Conservation (phyloP, 64 coral and sea anemone genomes). For the Hydrozoanthus tunicans region DNA sequence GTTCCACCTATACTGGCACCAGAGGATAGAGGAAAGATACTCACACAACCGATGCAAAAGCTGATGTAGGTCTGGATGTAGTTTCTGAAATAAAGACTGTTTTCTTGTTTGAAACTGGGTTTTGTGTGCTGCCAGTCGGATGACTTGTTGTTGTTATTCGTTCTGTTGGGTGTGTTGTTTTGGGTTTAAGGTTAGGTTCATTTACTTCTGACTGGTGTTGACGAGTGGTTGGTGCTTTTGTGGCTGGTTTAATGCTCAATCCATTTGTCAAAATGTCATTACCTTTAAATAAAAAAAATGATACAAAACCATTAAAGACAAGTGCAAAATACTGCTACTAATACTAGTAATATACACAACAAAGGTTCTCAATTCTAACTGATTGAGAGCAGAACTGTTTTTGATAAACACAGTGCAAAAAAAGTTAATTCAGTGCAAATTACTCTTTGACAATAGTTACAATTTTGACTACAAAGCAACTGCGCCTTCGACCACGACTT, state of each 20-base stretch:
- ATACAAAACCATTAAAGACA: background rate
- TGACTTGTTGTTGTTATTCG: background rate
- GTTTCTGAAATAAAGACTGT: background rate
- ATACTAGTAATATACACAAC: too few species aligned
- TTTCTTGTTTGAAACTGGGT: background rate
- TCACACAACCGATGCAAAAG: background rate
- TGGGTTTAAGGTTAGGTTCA: background rate
- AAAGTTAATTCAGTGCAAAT: too few species aligned
- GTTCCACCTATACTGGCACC: background rate
- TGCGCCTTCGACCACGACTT: too few species aligned
- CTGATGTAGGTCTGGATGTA: background rate
- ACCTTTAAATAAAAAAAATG: background rate
- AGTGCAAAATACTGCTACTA: too few species aligned
- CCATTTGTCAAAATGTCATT: conserved; percentile 9
- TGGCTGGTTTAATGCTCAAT: background rate
- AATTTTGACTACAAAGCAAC: too few species aligned
- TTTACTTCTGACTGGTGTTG: background rate
- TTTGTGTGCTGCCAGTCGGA: background rate
- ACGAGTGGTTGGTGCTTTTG: background rate
- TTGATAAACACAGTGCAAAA: too few species aligned
- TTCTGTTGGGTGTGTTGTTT: background rate
- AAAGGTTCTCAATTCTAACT: too few species aligned
- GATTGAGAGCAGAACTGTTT: too few species aligned
- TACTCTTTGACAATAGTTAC: too few species aligned
- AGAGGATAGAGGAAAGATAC: background rate